phyloP scores from a whole-genome alignment of 2,888 invertebrate genomes.

The Nephrotoma flavescens region DNA sequence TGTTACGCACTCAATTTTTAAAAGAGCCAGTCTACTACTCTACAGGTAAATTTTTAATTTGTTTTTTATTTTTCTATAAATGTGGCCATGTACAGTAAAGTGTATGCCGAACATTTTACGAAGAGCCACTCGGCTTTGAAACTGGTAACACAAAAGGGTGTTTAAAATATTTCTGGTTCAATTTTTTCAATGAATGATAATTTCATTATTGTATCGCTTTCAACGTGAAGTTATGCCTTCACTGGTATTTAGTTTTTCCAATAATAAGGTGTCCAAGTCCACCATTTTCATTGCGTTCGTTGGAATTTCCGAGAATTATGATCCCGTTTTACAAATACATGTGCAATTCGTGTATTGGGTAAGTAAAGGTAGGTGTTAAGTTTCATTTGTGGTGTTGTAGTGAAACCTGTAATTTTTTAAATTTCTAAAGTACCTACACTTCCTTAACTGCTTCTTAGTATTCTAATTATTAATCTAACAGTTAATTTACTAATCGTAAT shows the following conservation, averaged over 20 bases:
- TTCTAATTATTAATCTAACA: neutral
- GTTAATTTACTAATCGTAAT: no score
- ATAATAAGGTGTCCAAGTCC: no score
- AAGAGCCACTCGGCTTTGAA: no score
- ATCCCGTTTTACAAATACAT: neutral
- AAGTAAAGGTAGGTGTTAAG: neutral
- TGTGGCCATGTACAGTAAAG: neutral
- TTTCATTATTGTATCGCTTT: no score
- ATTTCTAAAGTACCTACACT: neutral
- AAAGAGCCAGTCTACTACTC: neutral
- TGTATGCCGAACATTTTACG: neutral
- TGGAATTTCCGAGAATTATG: neutral
- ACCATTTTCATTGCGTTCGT: neutral
- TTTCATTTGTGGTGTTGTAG: neutral
- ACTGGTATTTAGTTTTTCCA: no score
- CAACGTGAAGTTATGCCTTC: no score
- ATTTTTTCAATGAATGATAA: no score
- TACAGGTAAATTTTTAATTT: neutral
- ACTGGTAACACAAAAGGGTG: no score
- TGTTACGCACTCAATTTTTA: neutral
- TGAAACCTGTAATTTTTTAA: neutral
- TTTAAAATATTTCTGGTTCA: no score
- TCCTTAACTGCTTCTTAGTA: neutral
- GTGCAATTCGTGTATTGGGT: neutral
- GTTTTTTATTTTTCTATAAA: neutral